Evolutionary conservation across 2,888 invertebrate species (phyloP).

Genomic region (Sialis fuliginosa): DNA sequence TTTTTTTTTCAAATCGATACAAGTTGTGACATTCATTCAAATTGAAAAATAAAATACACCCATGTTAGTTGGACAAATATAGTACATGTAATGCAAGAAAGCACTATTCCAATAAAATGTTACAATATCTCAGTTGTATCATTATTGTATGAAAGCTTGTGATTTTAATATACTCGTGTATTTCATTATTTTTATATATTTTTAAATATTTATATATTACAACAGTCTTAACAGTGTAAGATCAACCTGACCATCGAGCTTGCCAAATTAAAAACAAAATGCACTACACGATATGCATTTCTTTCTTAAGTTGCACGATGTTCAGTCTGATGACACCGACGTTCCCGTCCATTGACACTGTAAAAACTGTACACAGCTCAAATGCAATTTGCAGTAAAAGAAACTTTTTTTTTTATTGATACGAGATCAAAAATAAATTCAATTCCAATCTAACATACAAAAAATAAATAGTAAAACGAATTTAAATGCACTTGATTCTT

Average conservation of each 20-base stretch:
- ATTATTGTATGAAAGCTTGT: not conserved
- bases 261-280: not conserved
- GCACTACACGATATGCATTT: not conserved
- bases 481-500: no score
- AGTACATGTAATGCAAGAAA: not conserved
- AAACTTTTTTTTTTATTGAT: not conserved
- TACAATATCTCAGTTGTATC: not conserved
- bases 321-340: not conserved
- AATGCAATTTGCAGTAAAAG: not conserved
- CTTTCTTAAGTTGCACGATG: not conserved
- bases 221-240: constrained; percentile 3
- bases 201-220: not conserved
- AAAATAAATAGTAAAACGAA: no score
- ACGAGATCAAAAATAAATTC: no score
- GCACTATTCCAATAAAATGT: not conserved
- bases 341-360: not conserved
- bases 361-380: not conserved
- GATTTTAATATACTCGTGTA: not conserved
- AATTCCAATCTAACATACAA: no score
- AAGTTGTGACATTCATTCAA: no score
- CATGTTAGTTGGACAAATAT: not conserved
- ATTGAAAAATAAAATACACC: not conserved
- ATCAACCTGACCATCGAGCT: not conserved
- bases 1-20: no score
- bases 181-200: not conserved